A percentile compares a stretch with the other conserved stretches of the same genome.
Conservation (phyloP, 30 jellyfish, hydroid and myxozoan species). For the Chironex yamaguchii region DNA sequence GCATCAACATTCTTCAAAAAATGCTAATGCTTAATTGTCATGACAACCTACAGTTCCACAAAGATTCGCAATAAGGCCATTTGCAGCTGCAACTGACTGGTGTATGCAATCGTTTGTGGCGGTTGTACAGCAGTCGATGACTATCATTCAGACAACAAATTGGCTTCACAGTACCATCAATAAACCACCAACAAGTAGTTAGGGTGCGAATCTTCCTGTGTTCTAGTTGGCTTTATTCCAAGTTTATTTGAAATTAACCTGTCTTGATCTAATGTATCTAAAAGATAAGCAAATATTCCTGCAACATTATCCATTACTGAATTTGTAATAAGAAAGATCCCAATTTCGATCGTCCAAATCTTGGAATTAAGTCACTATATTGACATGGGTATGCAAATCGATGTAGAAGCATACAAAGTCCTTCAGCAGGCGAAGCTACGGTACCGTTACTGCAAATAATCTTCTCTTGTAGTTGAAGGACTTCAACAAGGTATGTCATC, state of each 20-base stretch:
- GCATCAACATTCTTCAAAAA: too few species aligned
- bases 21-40: too few species aligned
- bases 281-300: conserved; percentile 10
- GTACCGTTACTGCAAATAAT: conserved; percentile 46
- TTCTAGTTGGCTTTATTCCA: too few species aligned
- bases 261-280: conserved; percentile 51
- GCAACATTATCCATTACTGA: conserved; percentile 37
- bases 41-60: conserved; percentile 76
- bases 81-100: conserved; percentile 82
- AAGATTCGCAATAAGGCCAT: conserved; percentile 72
- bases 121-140: conserved; percentile 77
- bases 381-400: conserved; percentile 75
- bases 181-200: conserved; percentile 72
- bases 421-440: conserved; percentile 56
- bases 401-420: conserved; percentile 53
- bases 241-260: conserved; percentile 68
- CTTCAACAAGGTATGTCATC: conserved; percentile 28
- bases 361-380: conserved; percentile 61
- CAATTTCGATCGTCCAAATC: conserved; percentile 63
- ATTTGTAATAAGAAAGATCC: conserved; percentile 70
- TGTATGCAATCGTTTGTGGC: conserved; percentile 84
- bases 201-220: conserved; percentile 52
- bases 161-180: conserved; percentile 89
- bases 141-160: conserved; percentile 69
- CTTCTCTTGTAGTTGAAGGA: conserved; percentile 31